Percentiles rank a stretch among this genome's conserved stretches.
phyloP scores from a whole-genome alignment of 2,888 invertebrate species.

The Torymus aiolomorphi region DNA sequence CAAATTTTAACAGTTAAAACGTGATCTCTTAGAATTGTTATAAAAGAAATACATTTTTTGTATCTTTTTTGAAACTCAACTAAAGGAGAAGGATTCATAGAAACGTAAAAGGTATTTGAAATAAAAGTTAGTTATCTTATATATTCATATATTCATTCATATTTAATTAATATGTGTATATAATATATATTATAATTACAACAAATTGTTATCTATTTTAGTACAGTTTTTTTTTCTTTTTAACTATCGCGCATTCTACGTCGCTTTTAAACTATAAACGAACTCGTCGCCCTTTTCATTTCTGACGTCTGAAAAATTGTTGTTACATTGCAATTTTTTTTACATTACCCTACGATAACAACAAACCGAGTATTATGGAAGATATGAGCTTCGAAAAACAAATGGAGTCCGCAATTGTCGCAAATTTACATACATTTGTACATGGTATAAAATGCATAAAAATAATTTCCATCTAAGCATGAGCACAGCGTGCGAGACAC shows the following conservation, averaged over 20 bases:
- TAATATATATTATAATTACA: slow-evolving; percentile 57
- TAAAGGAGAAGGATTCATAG: not conserved
- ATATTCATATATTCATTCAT: slow-evolving; percentile 55
- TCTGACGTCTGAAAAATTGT: slow-evolving; percentile 13
- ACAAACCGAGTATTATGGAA: slow-evolving; percentile 37
- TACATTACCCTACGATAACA: slow-evolving; percentile 45
- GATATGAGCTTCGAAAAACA: slow-evolving; percentile 38
- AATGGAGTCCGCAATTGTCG: slow-evolving; percentile 34
- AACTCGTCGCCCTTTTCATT: slow-evolving; percentile 24
- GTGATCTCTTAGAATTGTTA: no score
- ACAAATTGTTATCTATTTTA: slow-evolving; percentile 54
- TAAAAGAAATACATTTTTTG: no score
- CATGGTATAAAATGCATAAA: slow-evolving; percentile 58
- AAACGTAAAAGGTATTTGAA: not conserved
- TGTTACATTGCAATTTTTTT: slow-evolving; percentile 26
- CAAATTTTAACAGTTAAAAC: no score
- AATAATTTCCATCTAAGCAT: slow-evolving; percentile 56
- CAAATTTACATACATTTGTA: slow-evolving; percentile 58
- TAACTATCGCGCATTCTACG: slow-evolving; percentile 36
- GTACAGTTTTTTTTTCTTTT: slow-evolving; percentile 43
- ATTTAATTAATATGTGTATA: slow-evolving; percentile 56
- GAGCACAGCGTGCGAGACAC: slow-evolving; percentile 45
- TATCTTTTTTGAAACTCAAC: not conserved
- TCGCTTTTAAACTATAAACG: slow-evolving; percentile 40
- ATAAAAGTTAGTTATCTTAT: slow-evolving; percentile 15